phyloP scores from a whole-genome alignment of 2,797 vertebrate genomes.

The Sebastes minor region DNA sequence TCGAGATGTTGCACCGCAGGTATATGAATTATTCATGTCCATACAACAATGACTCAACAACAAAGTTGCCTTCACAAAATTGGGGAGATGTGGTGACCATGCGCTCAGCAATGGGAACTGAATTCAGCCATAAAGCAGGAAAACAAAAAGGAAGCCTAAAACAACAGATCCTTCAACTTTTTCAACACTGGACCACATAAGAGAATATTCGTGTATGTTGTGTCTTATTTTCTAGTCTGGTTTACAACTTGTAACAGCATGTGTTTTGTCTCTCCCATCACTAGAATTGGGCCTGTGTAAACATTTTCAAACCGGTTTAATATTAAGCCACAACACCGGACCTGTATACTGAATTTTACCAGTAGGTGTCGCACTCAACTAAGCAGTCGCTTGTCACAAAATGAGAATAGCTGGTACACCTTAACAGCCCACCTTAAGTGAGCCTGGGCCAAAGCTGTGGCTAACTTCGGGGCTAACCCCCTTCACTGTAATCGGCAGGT shows the following conservation, averaged over 20 bases:
- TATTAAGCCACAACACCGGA: too few species aligned
- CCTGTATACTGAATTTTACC: too few species aligned
- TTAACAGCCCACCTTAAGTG: too few species aligned
- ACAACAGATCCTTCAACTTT: neutral
- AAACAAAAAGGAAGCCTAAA: neutral
- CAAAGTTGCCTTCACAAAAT: constrained; percentile 35
- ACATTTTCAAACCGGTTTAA: too few species aligned
- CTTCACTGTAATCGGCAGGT: too few species aligned
- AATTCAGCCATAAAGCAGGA: constrained; percentile 12
- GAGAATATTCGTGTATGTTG: neutral
- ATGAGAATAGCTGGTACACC: too few species aligned
- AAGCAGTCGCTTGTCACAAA: too few species aligned
- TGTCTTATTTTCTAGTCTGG: neutral
- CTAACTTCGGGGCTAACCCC: too few species aligned
- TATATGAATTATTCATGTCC: constrained; percentile 54
- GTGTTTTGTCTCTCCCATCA: neutral
- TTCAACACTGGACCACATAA: neutral
- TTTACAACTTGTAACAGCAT: neutral
- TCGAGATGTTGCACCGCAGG: constrained; percentile 21
- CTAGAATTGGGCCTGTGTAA: neutral
- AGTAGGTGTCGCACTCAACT: too few species aligned
- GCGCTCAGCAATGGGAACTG: neutral
- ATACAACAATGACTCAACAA: constrained; percentile 42
- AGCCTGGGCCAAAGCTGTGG: too few species aligned
- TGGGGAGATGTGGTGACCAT: constrained; percentile 26